phyloP scores from a whole-genome alignment of 2,888 invertebrate genomes.

The Papilio protenor region DNA sequence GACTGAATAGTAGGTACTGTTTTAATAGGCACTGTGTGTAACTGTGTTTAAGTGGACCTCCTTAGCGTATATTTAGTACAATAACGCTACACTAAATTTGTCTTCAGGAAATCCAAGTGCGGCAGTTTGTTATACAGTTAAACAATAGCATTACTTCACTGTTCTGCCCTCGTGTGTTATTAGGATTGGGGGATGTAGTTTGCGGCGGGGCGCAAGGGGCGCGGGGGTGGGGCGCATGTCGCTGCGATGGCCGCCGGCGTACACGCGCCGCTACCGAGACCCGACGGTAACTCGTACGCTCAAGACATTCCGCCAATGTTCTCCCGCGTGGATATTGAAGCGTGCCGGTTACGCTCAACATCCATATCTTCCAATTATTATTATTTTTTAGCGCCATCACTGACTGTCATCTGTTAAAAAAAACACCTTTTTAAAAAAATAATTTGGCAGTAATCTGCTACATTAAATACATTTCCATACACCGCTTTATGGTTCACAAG shows the following conservation, averaged over 20 bases:
- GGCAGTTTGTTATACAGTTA: too few species aligned
- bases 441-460: neutral
- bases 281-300: constrained; percentile 48
- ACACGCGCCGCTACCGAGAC: constrained; percentile 69
- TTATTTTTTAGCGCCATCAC: neutral
- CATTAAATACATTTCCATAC: neutral
- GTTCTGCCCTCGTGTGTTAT: neutral
- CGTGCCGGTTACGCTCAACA: neutral
- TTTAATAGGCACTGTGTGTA: too few species aligned
- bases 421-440: neutral
- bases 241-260: constrained; percentile 62
- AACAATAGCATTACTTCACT: neutral
- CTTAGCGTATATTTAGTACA: neutral
- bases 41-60: neutral
- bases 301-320: constrained; percentile 37
- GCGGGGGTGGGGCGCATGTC: constrained; percentile 52
- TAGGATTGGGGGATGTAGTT: constrained; percentile 12
- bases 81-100: too few species aligned
- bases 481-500: neutral
- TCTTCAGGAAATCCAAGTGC: too few species aligned
- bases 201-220: neutral
- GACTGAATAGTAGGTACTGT: neutral
- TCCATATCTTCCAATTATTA: neutral
- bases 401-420: neutral
- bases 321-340: constrained; percentile 23